phyloP scores from a whole-genome alignment of 2,797 vertebrate species.

The Loriculus beryllinus region DNA sequence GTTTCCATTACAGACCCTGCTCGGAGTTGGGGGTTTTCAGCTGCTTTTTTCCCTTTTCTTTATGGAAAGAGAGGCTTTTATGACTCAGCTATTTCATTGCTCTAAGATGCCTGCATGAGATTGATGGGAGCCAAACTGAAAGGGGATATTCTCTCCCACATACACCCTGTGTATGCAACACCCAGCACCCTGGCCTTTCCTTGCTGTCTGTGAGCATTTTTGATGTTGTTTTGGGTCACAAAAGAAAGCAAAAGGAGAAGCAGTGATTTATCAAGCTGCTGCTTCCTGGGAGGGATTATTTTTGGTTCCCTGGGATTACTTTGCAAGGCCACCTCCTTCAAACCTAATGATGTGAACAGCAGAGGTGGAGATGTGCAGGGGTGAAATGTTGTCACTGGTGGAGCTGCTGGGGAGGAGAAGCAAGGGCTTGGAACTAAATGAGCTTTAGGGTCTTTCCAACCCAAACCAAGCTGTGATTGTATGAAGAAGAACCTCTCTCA shows the following conservation, averaged over 20 bases:
- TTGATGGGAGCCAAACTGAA: neutral
- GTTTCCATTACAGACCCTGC: conserved; percentile 51
- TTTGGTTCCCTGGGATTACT: neutral
- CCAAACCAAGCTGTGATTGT: neutral
- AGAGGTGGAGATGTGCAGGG: neutral
- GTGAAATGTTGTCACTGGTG: neutral
- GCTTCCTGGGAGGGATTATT: neutral
- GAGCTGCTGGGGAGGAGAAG: neutral
- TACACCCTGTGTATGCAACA: neutral
- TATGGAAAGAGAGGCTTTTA: neutral
- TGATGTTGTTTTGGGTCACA: neutral
- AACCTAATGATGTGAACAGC: rapidly evolving
- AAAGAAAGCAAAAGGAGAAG: neutral
- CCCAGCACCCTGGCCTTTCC: neutral
- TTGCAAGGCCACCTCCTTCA: neutral
- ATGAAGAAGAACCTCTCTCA: neutral
- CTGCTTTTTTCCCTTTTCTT: rapidly evolving
- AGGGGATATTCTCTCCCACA: neutral
- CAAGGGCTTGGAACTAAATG: neutral
- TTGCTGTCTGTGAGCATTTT: neutral
- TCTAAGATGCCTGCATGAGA: neutral
- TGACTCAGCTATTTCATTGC: conserved; percentile 68
- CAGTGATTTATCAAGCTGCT: neutral
- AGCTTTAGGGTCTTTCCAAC: neutral
- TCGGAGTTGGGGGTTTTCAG: neutral